These are phyloP conservation scores for Xiphophorus couchianus DNA, from an alignment of 2,113 vertebrate species.

Conservation along the genomic window DNA sequence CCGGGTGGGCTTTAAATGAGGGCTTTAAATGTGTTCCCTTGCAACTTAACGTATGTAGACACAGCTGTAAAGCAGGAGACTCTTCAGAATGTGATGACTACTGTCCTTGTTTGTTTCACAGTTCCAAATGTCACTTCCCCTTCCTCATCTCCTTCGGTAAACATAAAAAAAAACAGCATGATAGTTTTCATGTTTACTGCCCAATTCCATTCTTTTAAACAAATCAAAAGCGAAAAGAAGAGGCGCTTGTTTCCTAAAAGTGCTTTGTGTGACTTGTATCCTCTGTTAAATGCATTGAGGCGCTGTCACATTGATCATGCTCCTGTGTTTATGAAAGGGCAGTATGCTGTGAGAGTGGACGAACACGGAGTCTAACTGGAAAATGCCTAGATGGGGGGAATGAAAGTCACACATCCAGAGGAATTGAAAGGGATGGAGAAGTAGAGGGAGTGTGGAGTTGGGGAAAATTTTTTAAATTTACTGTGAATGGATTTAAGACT, in stretches of 20 bases:
- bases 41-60: slow-evolving; percentile 25
- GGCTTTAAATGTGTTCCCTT: slow-evolving; percentile 43
- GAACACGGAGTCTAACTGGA: slow-evolving; percentile 66
- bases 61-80: slow-evolving; percentile 12
- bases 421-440: slow-evolving; percentile 39
- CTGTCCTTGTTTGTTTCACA: slow-evolving; percentile 45
- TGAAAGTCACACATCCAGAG: slow-evolving; percentile 51
- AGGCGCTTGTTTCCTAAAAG: slow-evolving; percentile 71
- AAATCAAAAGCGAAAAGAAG: slow-evolving; percentile 41
- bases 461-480: slow-evolving; percentile 54
- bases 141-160: slow-evolving; percentile 52
- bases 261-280: slow-evolving; percentile 61
- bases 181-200: slow-evolving; percentile 72
- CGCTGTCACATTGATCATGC: slow-evolving; percentile 50
- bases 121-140: slow-evolving; percentile 30
- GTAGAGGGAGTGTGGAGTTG: slow-evolving; percentile 26
- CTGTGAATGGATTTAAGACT: slow-evolving; percentile 21
- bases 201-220: slow-evolving; percentile 44
- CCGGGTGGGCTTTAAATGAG: slow-evolving; percentile 17
- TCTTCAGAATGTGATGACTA: slow-evolving; percentile 29
- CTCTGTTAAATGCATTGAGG: slow-evolving; percentile 37
- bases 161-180: slow-evolving; percentile 72
- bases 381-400: slow-evolving; percentile 66
- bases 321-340: slow-evolving; percentile 56
- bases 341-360: slow-evolving; percentile 71